phyloP scores from a whole-genome alignment of 2,888 invertebrate genomes.

The Darwinula stevensoni region DNA sequence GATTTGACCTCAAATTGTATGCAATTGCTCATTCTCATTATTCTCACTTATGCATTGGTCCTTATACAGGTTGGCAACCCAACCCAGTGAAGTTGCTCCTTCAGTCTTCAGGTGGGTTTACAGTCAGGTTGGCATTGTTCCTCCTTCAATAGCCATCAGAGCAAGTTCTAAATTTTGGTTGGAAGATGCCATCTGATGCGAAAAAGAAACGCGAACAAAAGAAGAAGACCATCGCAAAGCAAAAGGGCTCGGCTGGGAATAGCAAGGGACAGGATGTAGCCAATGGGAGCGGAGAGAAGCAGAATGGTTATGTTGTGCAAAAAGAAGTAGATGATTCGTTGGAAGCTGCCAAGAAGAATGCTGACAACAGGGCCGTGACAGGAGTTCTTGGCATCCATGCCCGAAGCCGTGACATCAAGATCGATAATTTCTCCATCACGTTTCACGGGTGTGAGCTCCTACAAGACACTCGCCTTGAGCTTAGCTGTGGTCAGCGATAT shows the following conservation, averaged over 20 bases:
- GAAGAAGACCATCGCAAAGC: constrained; percentile 77
- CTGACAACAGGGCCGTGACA: constrained; percentile 74
- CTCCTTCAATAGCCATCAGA: too few species aligned
- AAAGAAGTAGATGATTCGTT: constrained; percentile 59
- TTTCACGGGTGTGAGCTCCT: constrained; percentile 92
- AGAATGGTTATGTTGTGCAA: constrained; percentile 20
- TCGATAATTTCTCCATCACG: constrained; percentile 81
- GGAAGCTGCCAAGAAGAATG: constrained; percentile 66
- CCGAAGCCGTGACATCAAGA: constrained; percentile 81
- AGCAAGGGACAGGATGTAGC: constrained; percentile 21
- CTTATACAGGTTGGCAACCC: too few species aligned
- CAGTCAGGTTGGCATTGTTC: too few species aligned
- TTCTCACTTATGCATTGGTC: too few species aligned
- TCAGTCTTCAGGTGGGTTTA: too few species aligned
- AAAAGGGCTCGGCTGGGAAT: constrained; percentile 20
- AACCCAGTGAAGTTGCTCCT: too few species aligned
- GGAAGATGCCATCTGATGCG: constrained; percentile 91
- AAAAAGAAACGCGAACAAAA: constrained; percentile 93
- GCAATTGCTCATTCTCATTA: too few species aligned
- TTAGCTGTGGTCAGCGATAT: constrained; percentile 89
- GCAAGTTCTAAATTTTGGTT: too few species aligned
- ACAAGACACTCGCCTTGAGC: constrained; percentile 76
- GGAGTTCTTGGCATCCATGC: constrained; percentile 85
- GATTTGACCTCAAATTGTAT: too few species aligned
- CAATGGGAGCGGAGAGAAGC: constrained; percentile 16